Conservation (phyloP, 2,797 vertebrate species). For the Pelodytes ibericus region DNA sequence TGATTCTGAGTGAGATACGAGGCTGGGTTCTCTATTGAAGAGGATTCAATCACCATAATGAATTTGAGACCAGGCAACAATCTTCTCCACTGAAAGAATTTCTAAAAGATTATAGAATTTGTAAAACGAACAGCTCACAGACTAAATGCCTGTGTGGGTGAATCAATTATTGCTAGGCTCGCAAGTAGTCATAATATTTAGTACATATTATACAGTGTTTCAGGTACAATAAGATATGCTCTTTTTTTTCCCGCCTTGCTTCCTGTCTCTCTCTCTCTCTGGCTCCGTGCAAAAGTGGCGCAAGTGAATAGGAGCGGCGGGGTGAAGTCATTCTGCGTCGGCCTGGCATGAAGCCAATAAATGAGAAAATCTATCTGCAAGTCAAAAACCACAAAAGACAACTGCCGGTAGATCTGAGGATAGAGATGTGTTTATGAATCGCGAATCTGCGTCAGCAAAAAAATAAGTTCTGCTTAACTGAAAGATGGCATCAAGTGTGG, state of each 20-base stretch:
- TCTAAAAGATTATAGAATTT: conserved; percentile 94
- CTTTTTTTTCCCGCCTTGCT: conserved; percentile 55
- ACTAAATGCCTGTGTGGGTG: conserved; percentile 87
- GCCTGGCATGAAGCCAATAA: conserved; percentile 63
- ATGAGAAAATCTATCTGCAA: conserved; percentile 57
- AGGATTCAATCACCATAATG: conserved; percentile 93
- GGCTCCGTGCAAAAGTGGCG: conserved; percentile 63
- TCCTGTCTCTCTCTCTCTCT: conserved; percentile 1
- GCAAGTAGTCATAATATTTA: conserved; percentile 86
- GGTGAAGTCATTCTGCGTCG: conserved; percentile 61
- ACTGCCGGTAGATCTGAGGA: conserved; percentile 43
- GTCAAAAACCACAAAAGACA: conserved; percentile 33
- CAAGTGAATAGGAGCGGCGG: conserved; percentile 60
- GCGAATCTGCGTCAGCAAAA: too few species aligned
- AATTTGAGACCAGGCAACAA: conserved; percentile 91
- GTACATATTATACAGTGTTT: conserved; percentile 81
- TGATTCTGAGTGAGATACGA: conserved; percentile 79
- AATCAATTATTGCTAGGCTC: conserved; percentile 85
- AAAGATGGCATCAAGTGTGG: too few species aligned
- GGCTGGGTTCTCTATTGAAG: conserved; percentile 87
- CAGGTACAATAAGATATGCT: conserved; percentile 81
- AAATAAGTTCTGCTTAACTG: too few species aligned
- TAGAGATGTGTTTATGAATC: conserved; percentile 22
- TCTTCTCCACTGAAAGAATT: conserved; percentile 90
- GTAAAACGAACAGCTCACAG: conserved; percentile 88